These are phyloP conservation scores for Caenorhabditis angaria DNA, from an alignment of 2,888 invertebrate species.

Conservation along the genomic window DNA sequence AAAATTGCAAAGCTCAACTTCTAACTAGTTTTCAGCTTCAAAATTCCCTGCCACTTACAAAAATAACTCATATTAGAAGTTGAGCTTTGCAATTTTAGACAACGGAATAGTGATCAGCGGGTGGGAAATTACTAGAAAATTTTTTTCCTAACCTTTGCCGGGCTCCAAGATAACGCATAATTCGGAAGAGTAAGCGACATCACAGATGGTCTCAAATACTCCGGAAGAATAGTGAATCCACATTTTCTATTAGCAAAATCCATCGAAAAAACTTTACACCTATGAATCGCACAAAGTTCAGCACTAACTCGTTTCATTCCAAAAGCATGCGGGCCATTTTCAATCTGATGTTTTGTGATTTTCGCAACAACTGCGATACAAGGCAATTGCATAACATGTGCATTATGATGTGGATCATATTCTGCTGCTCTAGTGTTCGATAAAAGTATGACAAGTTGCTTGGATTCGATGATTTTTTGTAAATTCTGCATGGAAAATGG, in stretches of 20 bases:
- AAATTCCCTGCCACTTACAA: too few species aligned
- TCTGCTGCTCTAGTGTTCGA: neutral
- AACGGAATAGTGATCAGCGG: too few species aligned
- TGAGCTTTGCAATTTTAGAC: too few species aligned
- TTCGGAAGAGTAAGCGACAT: neutral
- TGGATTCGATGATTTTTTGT: neutral
- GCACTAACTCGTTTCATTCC: neutral
- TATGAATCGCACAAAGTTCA: constrained; percentile 17
- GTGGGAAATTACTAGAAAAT: too few species aligned
- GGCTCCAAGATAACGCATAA: neutral
- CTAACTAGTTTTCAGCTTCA: neutral
- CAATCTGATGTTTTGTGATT: neutral
- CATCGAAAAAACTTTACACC: constrained; percentile 18
- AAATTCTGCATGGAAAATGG: neutral
- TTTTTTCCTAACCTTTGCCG: neutral
- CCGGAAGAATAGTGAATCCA: constrained; percentile 13
- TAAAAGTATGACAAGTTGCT: neutral
- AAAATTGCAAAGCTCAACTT: too few species aligned
- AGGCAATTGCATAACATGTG: neutral
- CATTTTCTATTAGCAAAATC: neutral
- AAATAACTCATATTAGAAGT: too few species aligned
- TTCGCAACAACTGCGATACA: neutral
- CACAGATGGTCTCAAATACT: constrained; percentile 9
- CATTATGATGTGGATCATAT: neutral
- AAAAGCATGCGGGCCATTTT: neutral